A percentile compares a stretch with the other conserved stretches of the same genome.
Conservation (phyloP, 2,888 invertebrate species). For the Drosophila anceps region DNA sequence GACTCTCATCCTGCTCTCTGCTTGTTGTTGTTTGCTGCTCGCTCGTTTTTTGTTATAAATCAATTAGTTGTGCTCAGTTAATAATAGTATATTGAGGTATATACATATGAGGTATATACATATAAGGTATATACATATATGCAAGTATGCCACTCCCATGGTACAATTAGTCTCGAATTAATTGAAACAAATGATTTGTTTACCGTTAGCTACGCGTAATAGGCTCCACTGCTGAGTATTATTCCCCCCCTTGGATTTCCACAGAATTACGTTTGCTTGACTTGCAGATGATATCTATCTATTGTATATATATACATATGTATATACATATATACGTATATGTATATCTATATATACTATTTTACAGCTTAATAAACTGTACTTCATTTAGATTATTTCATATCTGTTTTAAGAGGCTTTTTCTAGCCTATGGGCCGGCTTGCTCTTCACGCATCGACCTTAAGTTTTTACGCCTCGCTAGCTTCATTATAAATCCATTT, state of each 20-base stretch:
- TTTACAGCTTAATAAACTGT: slow-evolving; percentile 7
- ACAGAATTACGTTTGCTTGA: not conserved
- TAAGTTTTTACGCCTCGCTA: slow-evolving; percentile 24
- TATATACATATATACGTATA: not conserved
- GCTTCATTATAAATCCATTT: slow-evolving; percentile 3
- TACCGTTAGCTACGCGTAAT: slow-evolving; percentile 1
- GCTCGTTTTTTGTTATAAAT: slow-evolving; percentile 45
- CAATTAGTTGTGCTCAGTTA: slow-evolving; percentile 35
- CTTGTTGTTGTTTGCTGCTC: slow-evolving; percentile 5
- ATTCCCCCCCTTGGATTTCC: not conserved
- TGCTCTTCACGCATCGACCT: slow-evolving; percentile 16
- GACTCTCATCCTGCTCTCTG: slow-evolving; percentile 23
- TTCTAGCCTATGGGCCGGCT: not conserved
- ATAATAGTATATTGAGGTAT: not conserved
- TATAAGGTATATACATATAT: not conserved
- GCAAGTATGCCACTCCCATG: slow-evolving; percentile 11
- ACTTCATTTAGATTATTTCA: slow-evolving; percentile 23
- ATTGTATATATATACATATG: not conserved
- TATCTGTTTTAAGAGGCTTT: slow-evolving; percentile 10
- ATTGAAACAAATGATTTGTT: slow-evolving; percentile 21
- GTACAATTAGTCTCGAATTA: slow-evolving; percentile 22
- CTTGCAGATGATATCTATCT: slow-evolving; percentile 1
- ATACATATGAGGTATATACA: too few relatives aligned
- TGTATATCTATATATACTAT: not conserved
- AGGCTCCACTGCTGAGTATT: slow-evolving; percentile 7